Conservation (phyloP, 2,797 vertebrate species). For the Siniperca undulata region DNA sequence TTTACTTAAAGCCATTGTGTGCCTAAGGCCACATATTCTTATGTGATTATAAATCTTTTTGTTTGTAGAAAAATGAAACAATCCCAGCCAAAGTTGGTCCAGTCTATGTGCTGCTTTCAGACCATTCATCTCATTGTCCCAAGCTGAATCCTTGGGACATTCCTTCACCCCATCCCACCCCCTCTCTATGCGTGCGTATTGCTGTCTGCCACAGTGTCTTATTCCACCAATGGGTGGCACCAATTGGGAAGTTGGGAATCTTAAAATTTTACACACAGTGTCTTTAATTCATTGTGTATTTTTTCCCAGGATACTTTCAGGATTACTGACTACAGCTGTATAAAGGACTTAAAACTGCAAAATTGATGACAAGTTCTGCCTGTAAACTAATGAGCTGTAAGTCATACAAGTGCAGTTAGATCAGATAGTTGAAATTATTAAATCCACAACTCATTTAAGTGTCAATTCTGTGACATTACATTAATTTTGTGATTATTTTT, state of each 20-base stretch:
- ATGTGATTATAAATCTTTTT: neutral
- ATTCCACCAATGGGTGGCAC: neutral
- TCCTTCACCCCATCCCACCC: neutral
- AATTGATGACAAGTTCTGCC: neutral
- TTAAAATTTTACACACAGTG: constrained; percentile 9
- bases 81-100: neutral
- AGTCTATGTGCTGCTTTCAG: constrained; percentile 5
- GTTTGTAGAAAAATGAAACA: neutral
- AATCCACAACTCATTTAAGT: neutral
- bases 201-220: neutral
- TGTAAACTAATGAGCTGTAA: neutral
- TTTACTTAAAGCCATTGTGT: neutral
- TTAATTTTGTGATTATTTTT: neutral
- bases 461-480: neutral
- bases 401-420: neutral
- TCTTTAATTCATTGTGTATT: fast-evolving
- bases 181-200: neutral
- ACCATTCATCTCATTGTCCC: neutral
- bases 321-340: neutral
- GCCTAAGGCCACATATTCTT: neutral
- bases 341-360: neutral
- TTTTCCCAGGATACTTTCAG: fast-evolving
- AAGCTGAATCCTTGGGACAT: neutral
- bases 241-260: neutral
- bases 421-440: neutral